Conservation (phyloP, 1,140 invertebrate species). For the Hirudo medicinalis region DNA sequence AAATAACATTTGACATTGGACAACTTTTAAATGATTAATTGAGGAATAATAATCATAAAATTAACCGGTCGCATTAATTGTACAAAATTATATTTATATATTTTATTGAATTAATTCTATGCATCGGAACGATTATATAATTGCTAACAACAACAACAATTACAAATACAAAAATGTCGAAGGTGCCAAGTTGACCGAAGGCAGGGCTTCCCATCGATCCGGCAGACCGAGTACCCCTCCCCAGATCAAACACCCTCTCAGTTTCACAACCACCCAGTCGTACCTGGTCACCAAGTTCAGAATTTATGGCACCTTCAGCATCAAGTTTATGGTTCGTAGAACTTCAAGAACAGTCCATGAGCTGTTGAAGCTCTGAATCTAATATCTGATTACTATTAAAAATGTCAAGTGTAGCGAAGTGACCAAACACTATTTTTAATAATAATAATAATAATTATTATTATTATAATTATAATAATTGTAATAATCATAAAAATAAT, state of each 20-base stretch:
- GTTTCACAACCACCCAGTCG: conserved; percentile 78
- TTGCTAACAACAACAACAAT: too few relatives aligned
- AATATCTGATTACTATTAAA: neutral
- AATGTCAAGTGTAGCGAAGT: too few relatives aligned
- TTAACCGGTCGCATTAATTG: too few relatives aligned
- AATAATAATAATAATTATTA: neutral
- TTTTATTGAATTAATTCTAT: too few relatives aligned
- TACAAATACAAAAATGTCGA: neutral
- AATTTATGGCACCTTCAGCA: conserved; percentile 72
- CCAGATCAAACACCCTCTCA: conserved; percentile 50
- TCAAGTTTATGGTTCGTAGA: conserved; percentile 65
- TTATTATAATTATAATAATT: neutral
- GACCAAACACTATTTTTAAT: neutral
- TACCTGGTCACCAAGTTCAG: conserved; percentile 74
- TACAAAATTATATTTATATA: too few relatives aligned
- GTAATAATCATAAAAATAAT: neutral
- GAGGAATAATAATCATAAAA: too few relatives aligned
- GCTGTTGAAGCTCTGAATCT: neutral
- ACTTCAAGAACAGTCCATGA: conserved; percentile 29
- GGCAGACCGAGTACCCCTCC: neutral
- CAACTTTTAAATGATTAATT: too few relatives aligned
- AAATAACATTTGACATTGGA: too few relatives aligned
- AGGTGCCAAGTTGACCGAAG: neutral
- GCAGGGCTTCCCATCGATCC: neutral
- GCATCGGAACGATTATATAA: too few relatives aligned